phyloP scores from a whole-genome alignment of 1,140 invertebrate species.

The Bombus superbus region DNA sequence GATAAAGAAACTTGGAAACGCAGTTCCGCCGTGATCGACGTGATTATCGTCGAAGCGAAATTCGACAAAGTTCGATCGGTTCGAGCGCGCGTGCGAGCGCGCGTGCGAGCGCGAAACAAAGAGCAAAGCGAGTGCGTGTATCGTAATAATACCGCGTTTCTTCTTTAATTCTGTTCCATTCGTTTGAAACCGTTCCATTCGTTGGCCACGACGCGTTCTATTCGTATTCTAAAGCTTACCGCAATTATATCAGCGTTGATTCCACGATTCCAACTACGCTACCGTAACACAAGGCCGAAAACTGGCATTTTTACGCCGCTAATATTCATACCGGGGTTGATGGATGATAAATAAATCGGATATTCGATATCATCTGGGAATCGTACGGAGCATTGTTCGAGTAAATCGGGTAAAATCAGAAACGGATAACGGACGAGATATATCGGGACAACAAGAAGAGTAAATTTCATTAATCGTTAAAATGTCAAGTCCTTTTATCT shows the following conservation, averaged over 20 bases:
- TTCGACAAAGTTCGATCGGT: conserved; percentile 11
- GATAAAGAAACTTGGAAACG: conserved; percentile 20
- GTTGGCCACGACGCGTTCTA: neutral
- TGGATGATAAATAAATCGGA: neutral
- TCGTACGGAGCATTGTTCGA: neutral
- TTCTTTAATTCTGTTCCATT: neutral
- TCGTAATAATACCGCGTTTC: neutral
- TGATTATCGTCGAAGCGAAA: neutral
- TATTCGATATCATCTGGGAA: too few relatives aligned
- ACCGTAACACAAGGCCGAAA: neutral
- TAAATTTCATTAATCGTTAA: too few relatives aligned
- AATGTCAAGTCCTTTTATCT: neutral
- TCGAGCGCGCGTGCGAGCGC: neutral
- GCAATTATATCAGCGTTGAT: neutral
- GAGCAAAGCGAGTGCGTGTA: neutral
- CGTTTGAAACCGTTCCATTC: neutral
- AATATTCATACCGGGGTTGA: too few relatives aligned
- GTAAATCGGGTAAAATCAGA: neutral
- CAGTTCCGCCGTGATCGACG: conserved; percentile 15
- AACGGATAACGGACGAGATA: neutral
- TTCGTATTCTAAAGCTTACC: neutral
- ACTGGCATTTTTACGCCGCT: too few relatives aligned
- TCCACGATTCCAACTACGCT: neutral
- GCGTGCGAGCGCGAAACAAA: neutral
- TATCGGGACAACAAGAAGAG: too few relatives aligned